These are phyloP conservation scores for Cinara cedri DNA, from an alignment of 2,888 invertebrate genomes.

Conservation along the genomic window DNA sequence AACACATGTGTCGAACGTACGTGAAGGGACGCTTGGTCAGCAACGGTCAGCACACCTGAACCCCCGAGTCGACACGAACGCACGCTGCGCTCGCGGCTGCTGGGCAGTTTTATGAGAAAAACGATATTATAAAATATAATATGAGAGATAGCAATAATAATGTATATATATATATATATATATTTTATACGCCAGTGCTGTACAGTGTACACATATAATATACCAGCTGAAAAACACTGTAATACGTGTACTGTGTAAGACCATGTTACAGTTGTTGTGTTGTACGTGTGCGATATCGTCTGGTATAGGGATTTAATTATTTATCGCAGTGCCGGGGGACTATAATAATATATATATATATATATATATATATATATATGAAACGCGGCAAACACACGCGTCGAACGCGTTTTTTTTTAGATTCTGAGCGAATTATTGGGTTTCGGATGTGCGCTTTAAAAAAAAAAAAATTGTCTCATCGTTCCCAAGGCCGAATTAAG, in stretches of 20 bases:
- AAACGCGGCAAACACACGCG: too few species aligned
- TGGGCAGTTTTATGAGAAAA: conserved; percentile 47
- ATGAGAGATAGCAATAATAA: conserved; percentile 25
- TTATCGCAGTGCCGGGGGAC: background rate
- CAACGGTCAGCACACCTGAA: conserved; percentile 56
- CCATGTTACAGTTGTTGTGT: background rate
- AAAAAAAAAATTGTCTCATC: too few species aligned
- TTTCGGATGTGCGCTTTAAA: too few species aligned
- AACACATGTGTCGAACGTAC: conserved; percentile 56
- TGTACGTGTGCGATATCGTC: background rate
- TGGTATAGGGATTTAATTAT: conserved; percentile 31
- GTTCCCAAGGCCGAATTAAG: too few species aligned
- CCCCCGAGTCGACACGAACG: conserved; percentile 21
- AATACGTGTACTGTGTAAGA: background rate
- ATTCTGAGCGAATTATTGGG: too few species aligned
- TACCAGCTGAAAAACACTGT: background rate
- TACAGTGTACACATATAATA: background rate
- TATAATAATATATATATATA: background rate
- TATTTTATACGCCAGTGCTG: background rate
- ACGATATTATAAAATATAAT: background rate
- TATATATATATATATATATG: too few species aligned
- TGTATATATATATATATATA: background rate
- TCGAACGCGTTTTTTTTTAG: too few species aligned
- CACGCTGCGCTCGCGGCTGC: background rate
- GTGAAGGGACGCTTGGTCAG: conserved; percentile 55